Evolutionary conservation across 2,888 invertebrate species (phyloP).

Genomic region (Epistrophe grossulariae): DNA sequence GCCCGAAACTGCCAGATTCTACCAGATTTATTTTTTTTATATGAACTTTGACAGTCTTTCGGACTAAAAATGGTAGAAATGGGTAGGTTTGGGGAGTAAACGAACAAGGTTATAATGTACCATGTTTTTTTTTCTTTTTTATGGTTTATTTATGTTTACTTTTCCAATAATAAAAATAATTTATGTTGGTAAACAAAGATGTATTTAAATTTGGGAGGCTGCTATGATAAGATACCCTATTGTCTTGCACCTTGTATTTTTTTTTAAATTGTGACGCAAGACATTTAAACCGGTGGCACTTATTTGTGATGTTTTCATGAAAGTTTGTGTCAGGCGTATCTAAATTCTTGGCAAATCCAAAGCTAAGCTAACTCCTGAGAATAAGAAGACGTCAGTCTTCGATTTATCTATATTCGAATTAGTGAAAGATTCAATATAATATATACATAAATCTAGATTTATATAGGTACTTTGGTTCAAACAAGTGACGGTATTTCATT

Average conservation of each 20-base stretch:
- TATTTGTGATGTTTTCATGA: background rate
- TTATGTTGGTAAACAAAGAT: conserved; percentile 26
- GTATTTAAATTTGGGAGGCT: background rate
- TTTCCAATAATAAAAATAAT: background rate
- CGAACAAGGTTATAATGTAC: no score
- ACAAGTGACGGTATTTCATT: no score
- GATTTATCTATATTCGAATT: background rate
- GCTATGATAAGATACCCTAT: background rate
- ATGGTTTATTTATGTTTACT: conserved; percentile 25
- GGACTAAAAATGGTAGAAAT: no score
- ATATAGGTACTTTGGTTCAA: no score
- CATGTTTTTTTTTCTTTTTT: background rate
- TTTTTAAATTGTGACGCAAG: background rate
- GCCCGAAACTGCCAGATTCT: no score
- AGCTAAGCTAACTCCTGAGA: no score
- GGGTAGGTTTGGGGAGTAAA: no score
- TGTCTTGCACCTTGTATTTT: background rate
- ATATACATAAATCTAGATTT: no score
- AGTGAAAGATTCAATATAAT: background rate
- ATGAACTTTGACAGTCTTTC: no score
- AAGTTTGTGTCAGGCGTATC: background rate
- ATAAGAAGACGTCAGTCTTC: no score
- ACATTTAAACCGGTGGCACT: background rate
- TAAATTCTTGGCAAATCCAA: background rate
- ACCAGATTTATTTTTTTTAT: no score